Base-by-base conservation (phyloP, 1,140 invertebrate genomes). In the Monochamus saltuarius region DNA sequence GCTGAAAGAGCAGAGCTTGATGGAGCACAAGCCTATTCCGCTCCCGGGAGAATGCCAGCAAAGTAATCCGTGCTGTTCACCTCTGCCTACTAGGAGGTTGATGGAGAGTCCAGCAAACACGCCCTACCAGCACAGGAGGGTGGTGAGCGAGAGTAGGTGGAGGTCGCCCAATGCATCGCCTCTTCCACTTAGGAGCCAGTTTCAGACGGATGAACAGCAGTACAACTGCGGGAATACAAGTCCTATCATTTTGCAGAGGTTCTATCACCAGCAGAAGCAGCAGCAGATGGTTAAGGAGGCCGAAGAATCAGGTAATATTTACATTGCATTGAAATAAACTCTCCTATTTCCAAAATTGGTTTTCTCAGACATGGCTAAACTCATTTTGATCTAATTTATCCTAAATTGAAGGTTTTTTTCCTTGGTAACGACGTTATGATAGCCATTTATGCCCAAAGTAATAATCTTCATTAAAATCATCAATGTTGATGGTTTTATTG, bases 221-320 rank as follows among this genome's bases (percentile, higher is more conserved):
- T 72, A 65, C 45, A 65, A 68, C 40, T 78, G 77, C 38, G 83
- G 82, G 17, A 84, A 83, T 72, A 85, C 83, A n/a, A 85, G 83
- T 75, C 84, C 84, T 7, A 82, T 85, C 70, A 80, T 85, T 11
- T 72, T 85, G 51, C 84, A 86, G 69, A 73, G 84, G 67, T 85
- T 84, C 71, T 82, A 83, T 69, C 83, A 86, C 71, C 84, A 86
- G 67, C 84, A 82, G 64, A 82, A 83, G 55, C 83, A 85, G 70
- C 75, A 82, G 60, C 76, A 77, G 56, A 37, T 75, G 54, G 61
- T 67, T 7, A 73, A 71, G 54, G 74, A 76, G 60, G 73, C 69
- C 9, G 74, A 75, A 59, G 73, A 76, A 61, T 62, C 68, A 35
- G 69, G 65, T 58, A 66, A 75, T 54, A n/a, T n/a, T n/a, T n/a